Evolutionary conservation across 2,797 vertebrate species (phyloP).

Genomic region (Mastacembelus armatus): DNA sequence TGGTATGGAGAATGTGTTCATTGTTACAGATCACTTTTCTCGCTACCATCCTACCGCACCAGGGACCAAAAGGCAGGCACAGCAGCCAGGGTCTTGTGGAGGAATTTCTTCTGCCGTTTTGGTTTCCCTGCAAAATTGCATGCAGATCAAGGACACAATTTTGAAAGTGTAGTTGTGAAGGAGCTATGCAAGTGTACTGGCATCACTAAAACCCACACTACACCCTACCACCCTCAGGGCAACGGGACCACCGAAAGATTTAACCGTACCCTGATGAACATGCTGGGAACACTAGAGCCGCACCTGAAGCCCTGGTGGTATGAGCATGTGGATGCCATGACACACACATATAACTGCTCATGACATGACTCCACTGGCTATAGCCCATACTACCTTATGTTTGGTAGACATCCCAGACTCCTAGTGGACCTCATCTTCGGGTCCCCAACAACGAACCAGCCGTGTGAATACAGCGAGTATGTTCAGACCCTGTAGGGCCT

Average conservation of each 20-base stretch:
- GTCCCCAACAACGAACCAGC: background rate
- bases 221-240: slow-evolving; percentile 44
- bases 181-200: slow-evolving; percentile 48
- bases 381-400: slow-evolving; percentile 49
- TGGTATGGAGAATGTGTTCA: slow-evolving; percentile 38
- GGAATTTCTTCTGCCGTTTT: slow-evolving; percentile 45
- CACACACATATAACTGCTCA: slow-evolving; percentile 54
- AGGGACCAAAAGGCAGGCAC: slow-evolving; percentile 43
- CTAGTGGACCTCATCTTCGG: slow-evolving; percentile 36
- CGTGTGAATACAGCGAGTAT: slow-evolving; percentile 29
- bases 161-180: slow-evolving; percentile 53
- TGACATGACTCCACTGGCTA: slow-evolving; percentile 49
- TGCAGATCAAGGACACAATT: slow-evolving; percentile 53
- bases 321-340: slow-evolving; percentile 55
- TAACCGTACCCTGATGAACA: slow-evolving; percentile 39
- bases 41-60: slow-evolving; percentile 33
- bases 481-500: slow-evolving; percentile 39
- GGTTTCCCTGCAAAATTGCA: slow-evolving; percentile 46
- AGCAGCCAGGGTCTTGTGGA: slow-evolving; percentile 27
- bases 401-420: slow-evolving; percentile 33
- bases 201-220: slow-evolving; percentile 44
- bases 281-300: slow-evolving; percentile 50
- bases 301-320: slow-evolving; percentile 49
- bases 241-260: slow-evolving; percentile 48
- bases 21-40: slow-evolving; percentile 41